Percentiles rank a stretch among this genome's conserved stretches.
These are phyloP conservation scores for Chymomyza caudatula DNA, from an alignment of 2,888 invertebrate species.

Conservation along the genomic window DNA sequence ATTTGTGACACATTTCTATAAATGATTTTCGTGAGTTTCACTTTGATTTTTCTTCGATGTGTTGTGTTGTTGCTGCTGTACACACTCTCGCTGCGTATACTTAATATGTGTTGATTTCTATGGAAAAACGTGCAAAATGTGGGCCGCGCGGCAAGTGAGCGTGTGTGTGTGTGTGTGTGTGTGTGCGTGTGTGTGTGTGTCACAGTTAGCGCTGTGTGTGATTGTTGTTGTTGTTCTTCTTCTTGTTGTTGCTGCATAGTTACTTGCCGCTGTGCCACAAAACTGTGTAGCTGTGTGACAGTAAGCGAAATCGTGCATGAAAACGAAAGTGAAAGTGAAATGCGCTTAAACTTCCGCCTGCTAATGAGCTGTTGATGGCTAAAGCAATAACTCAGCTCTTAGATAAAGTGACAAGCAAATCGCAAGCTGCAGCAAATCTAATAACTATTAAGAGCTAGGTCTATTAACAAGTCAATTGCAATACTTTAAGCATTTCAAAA, in stretches of 20 bases:
- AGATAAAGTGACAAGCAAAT: not conserved
- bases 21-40: constrained; percentile 28
- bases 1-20: constrained; percentile 5
- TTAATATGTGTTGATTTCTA: not conserved
- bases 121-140: constrained; percentile 25
- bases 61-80: not conserved
- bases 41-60: not conserved
- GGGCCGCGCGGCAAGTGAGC: constrained; percentile 11
- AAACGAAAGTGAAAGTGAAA: not conserved
- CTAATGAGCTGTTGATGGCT: not conserved
- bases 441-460: no score
- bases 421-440: not conserved
- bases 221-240: no score
- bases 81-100: constrained; percentile 1
- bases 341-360: not conserved
- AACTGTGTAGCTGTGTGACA: no score
- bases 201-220: constrained; percentile 1
- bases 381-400: not conserved
- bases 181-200: not conserved
- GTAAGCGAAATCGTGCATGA: not conserved
- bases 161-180: not conserved
- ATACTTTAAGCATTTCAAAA: no score
- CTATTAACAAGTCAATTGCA: no score
- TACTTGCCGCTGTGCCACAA: not conserved
- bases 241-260: not conserved